phyloP scores from a whole-genome alignment of 2,888 invertebrate genomes.

The Nemoura dubitans region DNA sequence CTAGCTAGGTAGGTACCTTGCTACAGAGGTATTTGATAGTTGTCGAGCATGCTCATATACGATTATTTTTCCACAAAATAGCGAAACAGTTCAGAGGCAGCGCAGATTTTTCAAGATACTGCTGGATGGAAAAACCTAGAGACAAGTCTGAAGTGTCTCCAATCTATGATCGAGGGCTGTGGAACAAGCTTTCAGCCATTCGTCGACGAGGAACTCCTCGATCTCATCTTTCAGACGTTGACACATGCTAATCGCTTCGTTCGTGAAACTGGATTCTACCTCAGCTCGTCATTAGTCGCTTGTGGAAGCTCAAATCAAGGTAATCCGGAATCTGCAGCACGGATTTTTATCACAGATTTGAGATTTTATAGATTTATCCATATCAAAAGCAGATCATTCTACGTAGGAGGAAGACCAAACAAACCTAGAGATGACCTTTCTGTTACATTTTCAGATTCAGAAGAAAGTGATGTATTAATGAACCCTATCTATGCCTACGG shows the following conservation, averaged over 20 bases:
- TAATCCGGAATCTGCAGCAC: slow-evolving; percentile 43
- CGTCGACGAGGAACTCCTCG: slow-evolving; percentile 60
- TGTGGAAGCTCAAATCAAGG: slow-evolving; percentile 57
- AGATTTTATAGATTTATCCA: no score
- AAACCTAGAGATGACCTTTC: not conserved
- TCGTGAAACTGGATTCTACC: slow-evolving; percentile 64
- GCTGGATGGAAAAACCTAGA: slow-evolving; percentile 65
- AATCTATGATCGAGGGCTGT: slow-evolving; percentile 62
- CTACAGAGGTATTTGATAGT: no score
- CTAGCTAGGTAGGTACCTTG: no score
- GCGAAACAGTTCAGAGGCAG: slow-evolving; percentile 58
- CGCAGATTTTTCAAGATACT: slow-evolving; percentile 64
- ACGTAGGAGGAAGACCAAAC: no score
- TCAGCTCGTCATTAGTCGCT: slow-evolving; percentile 60
- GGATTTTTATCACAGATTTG: no score
- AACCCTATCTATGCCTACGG: slow-evolving; percentile 60
- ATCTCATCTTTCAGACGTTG: slow-evolving; percentile 60
- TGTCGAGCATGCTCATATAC: not conserved
- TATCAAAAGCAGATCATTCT: no score
- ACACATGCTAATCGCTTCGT: slow-evolving; percentile 65
- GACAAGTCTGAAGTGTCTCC: slow-evolving; percentile 65
- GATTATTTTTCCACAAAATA: slow-evolving; percentile 50
- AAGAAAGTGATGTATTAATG: slow-evolving; percentile 53
- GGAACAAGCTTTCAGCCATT: slow-evolving; percentile 59
- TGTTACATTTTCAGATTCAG: slow-evolving; percentile 51